Base-by-base conservation (phyloP, 1,140 invertebrate genomes). In the Sipha flava region DNA sequence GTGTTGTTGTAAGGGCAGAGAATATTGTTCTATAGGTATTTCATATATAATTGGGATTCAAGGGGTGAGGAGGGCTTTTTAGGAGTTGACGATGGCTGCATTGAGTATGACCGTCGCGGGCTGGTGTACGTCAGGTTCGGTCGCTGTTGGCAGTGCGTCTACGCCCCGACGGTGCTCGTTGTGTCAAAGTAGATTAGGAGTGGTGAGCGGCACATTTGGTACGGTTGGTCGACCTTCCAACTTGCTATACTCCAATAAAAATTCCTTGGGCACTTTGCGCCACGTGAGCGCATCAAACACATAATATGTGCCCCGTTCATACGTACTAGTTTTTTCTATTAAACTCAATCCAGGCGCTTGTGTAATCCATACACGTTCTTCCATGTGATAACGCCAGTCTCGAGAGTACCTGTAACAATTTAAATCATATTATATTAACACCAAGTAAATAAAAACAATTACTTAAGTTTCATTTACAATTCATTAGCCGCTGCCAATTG, bases 381-480 rank as follows among this genome's bases (percentile, higher is more conserved):
- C 96, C 89, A 94, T 98, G 86, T 99, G 97, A 89, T 97, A 99
- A 87, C 98, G 90, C 98, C 98, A 99, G 84, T 99, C 97, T 85
- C 97, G 90, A 87, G 91, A 94, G 86, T 98, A 98, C 86, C 96
- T 94, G 83, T 3, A 40, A 18, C 1, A 45, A 62, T 52, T 29
- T 26, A 72, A 59, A 45, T 59, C 16, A 43, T 26, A 62, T 43
- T 16, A 26, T 62, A 34, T 49, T 29, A 75, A 54, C 23, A 23
- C 4, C 0, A 7, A 10, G 6, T 49, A 26, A 29, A 10, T 18
- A 31, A 66, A 66, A 29, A 72, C 66, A 37, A 52, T 23, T 37
- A 0, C 52, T 75, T 31, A 37, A 26, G 54, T 72, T 62, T 80
- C 16, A 52, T 68, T 93, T 90, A 99, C 96, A 99, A 88, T 91